Base-by-base conservation (phyloP, 2,113 vertebrate genomes). In the Semnornis frantzii region DNA sequence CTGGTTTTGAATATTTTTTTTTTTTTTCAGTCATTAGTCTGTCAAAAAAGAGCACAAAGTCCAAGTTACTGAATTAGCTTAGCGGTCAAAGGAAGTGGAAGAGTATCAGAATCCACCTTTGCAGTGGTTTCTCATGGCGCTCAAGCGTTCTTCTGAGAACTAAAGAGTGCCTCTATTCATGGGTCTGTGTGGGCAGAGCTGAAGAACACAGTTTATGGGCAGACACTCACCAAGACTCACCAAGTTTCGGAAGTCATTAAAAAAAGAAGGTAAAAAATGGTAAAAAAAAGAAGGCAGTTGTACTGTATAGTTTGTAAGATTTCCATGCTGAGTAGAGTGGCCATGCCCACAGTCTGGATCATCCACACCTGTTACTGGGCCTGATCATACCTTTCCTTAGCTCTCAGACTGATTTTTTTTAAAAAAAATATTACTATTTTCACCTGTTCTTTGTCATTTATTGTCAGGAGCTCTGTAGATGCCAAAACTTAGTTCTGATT, bases 51-150 rank as follows among this genome's bases (percentile, higher is more conserved):
- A 89, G 44, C n/a, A 52, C 81, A 30, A 58, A 93, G 75, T 93
- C 95, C 80, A 96, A 78, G 54, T 73, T 48, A 39, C 25, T 57
- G 74, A 91, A 88, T 93, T 76, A 84, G 71, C 62, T 78, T 48
- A 77, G 83, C 48, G 89, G 77, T 16, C 84, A 94, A 87, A 58
- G 12, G 12, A 94, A 62, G 74, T 10, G 9, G 42, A 48, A 77
- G 82, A 84, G 72, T 73, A 37, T 39, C 7, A 5, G 72, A 94
- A 95, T 68, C 68, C 78, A 82, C 62, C 87, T 48, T 10, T 42
- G 31, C 39, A 81, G 18, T 13, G 31, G 48, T 44, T 70, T 81
- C 85, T 31, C 71, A 28, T 1, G 14, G 42, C 37, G 59, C 84
- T 89, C 42, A 57, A 52, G 62, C 5, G 27, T 16, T 68, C 54